Percentiles rank a stretch among this genome's conserved stretches.
Conservation (phyloP, 2,113 vertebrate genomes). For the Herpailurus yagouaroundi region DNA sequence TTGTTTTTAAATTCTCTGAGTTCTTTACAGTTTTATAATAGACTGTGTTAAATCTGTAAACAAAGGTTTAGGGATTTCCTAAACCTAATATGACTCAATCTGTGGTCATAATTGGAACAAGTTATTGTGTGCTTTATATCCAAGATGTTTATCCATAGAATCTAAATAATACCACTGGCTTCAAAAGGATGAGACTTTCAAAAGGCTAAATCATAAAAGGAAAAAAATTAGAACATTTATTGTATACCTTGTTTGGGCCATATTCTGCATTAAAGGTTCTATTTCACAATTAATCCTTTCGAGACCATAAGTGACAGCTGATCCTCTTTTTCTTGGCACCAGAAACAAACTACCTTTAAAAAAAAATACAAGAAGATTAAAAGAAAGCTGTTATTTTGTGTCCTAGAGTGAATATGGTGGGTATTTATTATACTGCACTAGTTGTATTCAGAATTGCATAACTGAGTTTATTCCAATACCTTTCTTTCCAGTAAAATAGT, state of each 20-base stretch:
- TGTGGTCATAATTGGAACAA: not conserved
- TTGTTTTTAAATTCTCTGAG: not conserved
- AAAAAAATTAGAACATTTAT: constrained; percentile 22
- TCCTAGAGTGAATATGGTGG: not conserved
- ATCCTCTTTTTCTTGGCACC: not conserved
- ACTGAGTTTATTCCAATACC: not conserved
- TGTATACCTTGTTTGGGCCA: not conserved
- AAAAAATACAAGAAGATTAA: not conserved
- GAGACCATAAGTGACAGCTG: not conserved
- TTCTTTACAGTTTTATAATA: not conserved
- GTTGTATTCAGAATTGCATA: not conserved
- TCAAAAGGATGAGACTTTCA: not conserved
- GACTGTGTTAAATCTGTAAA: not conserved
- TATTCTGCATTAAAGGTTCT: not conserved
- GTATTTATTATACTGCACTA: not conserved
- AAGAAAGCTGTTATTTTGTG: not conserved
- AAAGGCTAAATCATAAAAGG: not conserved
- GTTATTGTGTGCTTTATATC: not conserved
- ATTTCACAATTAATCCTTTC: not conserved
- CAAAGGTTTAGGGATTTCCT: not conserved
- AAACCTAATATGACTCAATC: not conserved
- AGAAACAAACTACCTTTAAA: not conserved
- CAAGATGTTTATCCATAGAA: not conserved
- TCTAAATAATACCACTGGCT: not conserved
- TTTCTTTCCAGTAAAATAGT: not conserved